Conservation (phyloP, 2,797 vertebrate species). For the Galago senegalensis region DNA sequence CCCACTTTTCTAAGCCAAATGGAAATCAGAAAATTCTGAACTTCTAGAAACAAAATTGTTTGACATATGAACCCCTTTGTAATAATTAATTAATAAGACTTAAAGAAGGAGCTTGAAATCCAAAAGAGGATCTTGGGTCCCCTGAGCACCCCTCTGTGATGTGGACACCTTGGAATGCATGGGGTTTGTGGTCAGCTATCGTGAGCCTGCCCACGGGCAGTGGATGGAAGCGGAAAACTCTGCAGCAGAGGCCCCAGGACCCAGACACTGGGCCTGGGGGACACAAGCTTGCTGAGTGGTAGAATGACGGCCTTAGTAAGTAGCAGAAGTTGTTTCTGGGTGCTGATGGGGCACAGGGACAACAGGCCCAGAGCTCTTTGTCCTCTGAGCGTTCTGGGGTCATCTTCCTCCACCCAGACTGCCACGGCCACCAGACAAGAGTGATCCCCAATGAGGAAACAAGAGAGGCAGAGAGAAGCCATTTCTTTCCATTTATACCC, state of each 20-base stretch:
- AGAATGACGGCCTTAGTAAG: background rate
- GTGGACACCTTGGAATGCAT: background rate
- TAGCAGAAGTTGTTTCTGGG: background rate
- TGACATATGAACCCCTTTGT: background rate
- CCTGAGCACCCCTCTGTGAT: background rate
- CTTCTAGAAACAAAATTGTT: constrained; percentile 29
- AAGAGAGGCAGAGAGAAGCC: background rate
- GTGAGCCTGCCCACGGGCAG: background rate
- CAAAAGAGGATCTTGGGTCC: background rate
- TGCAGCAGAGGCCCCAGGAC: background rate
- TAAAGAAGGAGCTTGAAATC: background rate
- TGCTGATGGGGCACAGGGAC: background rate
- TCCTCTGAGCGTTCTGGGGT: background rate
- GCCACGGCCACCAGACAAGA: background rate
- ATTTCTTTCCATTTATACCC: background rate
- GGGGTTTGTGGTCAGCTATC: rapidly evolving
- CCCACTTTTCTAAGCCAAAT: constrained; percentile 37
- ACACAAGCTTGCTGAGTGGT: background rate
- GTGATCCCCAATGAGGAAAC: background rate
- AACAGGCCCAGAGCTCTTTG: background rate
- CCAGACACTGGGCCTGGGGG: background rate
- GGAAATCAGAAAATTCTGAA: constrained; percentile 12
- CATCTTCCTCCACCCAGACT: background rate
- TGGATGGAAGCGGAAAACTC: background rate
- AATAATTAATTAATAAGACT: background rate